Evolutionary conservation across 2,888 invertebrate genomes (phyloP).

Genomic region (Matsumyia berberina): DNA sequence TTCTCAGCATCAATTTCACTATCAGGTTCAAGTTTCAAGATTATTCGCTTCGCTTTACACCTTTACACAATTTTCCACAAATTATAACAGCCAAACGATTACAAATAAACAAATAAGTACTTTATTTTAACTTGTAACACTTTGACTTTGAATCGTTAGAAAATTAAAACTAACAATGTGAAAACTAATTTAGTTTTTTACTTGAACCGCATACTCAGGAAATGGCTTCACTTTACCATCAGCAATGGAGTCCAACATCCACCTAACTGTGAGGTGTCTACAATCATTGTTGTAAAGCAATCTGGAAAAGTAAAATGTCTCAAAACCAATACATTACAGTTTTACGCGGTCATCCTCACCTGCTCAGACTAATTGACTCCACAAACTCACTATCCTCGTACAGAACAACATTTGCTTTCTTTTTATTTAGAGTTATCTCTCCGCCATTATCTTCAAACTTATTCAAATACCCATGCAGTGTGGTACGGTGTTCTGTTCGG

Average conservation of each 20-base stretch:
- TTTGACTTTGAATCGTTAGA: background rate
- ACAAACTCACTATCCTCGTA: constrained; percentile 60
- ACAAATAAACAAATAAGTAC: background rate
- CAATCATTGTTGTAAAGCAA: constrained; percentile 79
- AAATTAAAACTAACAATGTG: background rate
- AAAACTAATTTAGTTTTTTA: constrained; percentile 13
- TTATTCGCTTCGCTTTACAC: too few relatives aligned
- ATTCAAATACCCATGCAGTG: constrained; percentile 31
- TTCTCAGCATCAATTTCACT: too few relatives aligned
- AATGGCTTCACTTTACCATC: constrained; percentile 78
- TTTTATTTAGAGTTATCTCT: constrained; percentile 77
- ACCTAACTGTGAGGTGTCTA: constrained; percentile 80
- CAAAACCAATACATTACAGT: background rate
- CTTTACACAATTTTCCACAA: too few relatives aligned
- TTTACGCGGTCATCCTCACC: constrained; percentile 36
- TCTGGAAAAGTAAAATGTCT: constrained; percentile 77
- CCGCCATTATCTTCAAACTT: constrained; percentile 78
- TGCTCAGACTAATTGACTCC: constrained; percentile 64
- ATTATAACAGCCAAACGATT: too few relatives aligned
- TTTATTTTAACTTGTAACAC: background rate
- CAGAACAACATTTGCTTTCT: constrained; percentile 78
- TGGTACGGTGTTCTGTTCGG: constrained; percentile 24
- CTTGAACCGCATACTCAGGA: constrained; percentile 79
- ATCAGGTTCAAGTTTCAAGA: too few relatives aligned
- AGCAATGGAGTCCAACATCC: constrained; percentile 80